Evolutionary conservation across 2,888 invertebrate species (phyloP).

Genomic region (Cristatella mucedo): DNA sequence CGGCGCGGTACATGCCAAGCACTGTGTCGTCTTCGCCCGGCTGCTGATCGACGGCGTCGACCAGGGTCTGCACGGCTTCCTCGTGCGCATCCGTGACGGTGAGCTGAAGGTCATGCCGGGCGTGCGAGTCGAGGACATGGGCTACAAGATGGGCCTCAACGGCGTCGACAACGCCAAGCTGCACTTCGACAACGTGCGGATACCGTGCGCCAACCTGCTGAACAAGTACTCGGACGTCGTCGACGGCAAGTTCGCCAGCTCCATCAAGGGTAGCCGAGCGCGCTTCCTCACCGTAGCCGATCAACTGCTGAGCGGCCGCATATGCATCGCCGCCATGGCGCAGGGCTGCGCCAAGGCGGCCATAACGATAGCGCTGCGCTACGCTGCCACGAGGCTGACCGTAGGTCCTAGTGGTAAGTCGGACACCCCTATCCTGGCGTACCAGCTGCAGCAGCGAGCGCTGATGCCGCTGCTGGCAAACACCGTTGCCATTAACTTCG

Average conservation of each 20-base stretch:
- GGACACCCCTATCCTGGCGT: conserved; percentile 15
- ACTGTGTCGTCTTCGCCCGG: conserved; percentile 18
- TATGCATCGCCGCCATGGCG: conserved; percentile 18
- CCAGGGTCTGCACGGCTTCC: conserved; percentile 17
- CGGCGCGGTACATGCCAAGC: conserved; percentile 21
- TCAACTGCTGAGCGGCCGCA: conserved; percentile 18
- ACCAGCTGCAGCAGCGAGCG: conserved; percentile 19
- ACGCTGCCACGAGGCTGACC: conserved; percentile 18
- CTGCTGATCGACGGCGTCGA: conserved; percentile 12
- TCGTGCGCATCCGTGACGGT: conserved; percentile 18
- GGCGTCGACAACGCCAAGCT: conserved; percentile 22
- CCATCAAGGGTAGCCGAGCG: conserved; percentile 15
- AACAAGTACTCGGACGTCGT: conserved; percentile 17
- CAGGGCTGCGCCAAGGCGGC: conserved; percentile 15
- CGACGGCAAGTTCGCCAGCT: conserved; percentile 15
- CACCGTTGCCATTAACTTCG: conserved; percentile 19
- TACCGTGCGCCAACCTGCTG: conserved; percentile 17
- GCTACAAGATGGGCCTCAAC: conserved; percentile 19
- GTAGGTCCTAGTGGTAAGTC: conserved; percentile 17
- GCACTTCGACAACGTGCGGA: conserved; percentile 16
- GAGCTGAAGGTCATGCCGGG: conserved; percentile 12
- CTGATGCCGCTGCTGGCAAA: conserved; percentile 17
- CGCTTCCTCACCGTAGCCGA: conserved; percentile 20
- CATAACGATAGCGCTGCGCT: conserved; percentile 16
- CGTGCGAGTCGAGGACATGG: conserved; percentile 19